Conservation (phyloP, 2,797 vertebrate species). For the Danio choprae region DNA sequence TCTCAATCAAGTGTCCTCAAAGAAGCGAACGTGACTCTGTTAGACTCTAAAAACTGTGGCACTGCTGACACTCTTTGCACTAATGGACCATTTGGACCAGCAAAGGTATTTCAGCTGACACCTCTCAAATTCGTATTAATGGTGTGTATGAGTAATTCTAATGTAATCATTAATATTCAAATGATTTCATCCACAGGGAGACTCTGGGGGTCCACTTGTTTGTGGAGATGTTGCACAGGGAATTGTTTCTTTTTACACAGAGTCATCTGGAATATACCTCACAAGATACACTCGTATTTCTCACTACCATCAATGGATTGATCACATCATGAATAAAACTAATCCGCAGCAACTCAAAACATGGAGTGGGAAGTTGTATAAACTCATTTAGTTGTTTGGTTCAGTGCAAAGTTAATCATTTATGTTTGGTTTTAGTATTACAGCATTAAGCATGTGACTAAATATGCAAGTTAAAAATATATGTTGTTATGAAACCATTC, state of each 20-base stretch:
- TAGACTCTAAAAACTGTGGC: rapidly evolving
- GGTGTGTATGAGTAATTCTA: not conserved
- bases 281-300: slow-evolving; percentile 66
- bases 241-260: slow-evolving; percentile 61
- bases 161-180: not conserved
- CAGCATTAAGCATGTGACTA: not conserved
- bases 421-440: not conserved
- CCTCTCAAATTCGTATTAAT: not conserved
- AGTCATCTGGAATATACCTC: rapidly evolving
- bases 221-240: slow-evolving; percentile 70
- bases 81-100: slow-evolving; percentile 14
- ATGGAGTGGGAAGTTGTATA: not conserved
- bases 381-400: not conserved
- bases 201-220: slow-evolving; percentile 78
- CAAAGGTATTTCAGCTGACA: not conserved
- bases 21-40: slow-evolving; percentile 64
- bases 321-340: not conserved
- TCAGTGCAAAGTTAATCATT: not conserved
- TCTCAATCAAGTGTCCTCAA: rapidly evolving
- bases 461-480: not conserved
- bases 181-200: slow-evolving; percentile 65
- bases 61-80: slow-evolving; percentile 40
- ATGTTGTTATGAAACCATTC: not conserved
- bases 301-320: slow-evolving; percentile 68
- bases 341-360: too few relatives aligned